Evolutionary conservation across 1,140 invertebrate genomes (phyloP), one percentile per base, ranked within the genome.

Genomic region (Atta colombica): DNA sequence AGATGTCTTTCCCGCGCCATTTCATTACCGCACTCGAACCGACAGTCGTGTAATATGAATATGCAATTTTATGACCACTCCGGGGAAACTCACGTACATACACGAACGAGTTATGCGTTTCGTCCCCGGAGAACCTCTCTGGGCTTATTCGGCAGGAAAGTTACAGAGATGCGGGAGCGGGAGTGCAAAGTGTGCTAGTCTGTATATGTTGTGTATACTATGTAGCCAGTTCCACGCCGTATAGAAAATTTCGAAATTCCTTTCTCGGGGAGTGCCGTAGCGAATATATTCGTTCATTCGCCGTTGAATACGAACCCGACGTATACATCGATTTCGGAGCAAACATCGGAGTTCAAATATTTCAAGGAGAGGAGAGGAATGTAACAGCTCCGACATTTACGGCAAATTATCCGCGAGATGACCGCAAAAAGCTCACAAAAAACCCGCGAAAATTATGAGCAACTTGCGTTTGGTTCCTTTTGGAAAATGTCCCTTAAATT

Each of bases 61-160:
- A 90, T 90, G 89, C 89, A 90, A 90, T 90, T 90, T 90, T 90
- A 90, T 88, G 89, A 90, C 89, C 89, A 88, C 89, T 90, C 82
- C 65, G 65, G 77, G 89, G 72, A 88, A 88, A 90, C 77, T 82
- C 87, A 65, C 89, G 82, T 81, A 81, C 82, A 10, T 86, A 77
- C 49, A 86, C 87, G 85, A 65, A 66, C 81, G 71, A 88, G 89
- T 90, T 90, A 90, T 74, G 89, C 81, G 81, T 78, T 88, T 88
- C 80, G 80, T 84, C 89, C 89, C 89, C 28, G 49, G 45, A 58
- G 77, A 75, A 28, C 39, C 68, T 53, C 75, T 77, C 71, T 28
- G 61, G 25, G 80, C 87, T 90, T 90, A 86, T 90, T 90, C 86
- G 81, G 55, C 45, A 82, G 89, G 86, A 90, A 90, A 90, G 89